A percentile compares a stretch with the other conserved stretches of the same genome.
phyloP scores from a whole-genome alignment of 2,888 invertebrate genomes.

The Diarsia brunnea region DNA sequence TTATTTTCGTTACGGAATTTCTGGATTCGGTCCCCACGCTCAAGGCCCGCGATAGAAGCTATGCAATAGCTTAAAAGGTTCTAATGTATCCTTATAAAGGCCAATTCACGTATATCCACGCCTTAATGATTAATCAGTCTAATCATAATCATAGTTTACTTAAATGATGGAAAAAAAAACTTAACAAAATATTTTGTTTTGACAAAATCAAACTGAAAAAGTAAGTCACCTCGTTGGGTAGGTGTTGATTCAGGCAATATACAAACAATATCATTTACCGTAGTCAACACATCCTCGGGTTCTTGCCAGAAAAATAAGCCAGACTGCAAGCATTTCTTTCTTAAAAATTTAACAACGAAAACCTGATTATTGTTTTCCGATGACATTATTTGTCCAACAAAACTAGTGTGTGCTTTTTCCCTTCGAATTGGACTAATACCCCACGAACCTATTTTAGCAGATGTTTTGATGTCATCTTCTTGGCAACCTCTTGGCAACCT shows the following conservation, averaged over 20 bases:
- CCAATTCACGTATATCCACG: no score
- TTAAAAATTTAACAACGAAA: constrained; percentile 3
- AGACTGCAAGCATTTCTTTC: not conserved
- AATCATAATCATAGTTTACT: constrained; percentile 2
- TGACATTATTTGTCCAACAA: not conserved
- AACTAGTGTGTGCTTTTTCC: not conserved
- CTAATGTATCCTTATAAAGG: no score
- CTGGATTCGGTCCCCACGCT: no score
- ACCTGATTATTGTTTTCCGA: not conserved
- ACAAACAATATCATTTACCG: constrained; percentile 11
- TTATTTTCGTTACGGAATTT: no score
- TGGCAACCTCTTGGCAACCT: not conserved
- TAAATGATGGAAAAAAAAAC: not conserved
- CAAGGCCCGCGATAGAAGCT: no score
- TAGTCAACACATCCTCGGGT: constrained; percentile 3
- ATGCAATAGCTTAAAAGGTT: no score
- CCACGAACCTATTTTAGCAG: constrained; percentile 1
- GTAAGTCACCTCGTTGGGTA: constrained; percentile 7
- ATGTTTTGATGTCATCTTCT: not conserved
- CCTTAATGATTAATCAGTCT: constrained; percentile 3
- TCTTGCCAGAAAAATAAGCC: constrained; percentile 3
- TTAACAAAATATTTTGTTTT: constrained; percentile 3
- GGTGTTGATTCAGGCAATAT: constrained; percentile 8
- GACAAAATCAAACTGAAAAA: constrained; percentile 4
- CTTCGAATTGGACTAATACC: constrained; percentile 3